Percentiles rank a stretch among this genome's conserved stretches.
Conservation (phyloP, 2,113 vertebrate genomes). For the Crocuta crocuta region DNA sequence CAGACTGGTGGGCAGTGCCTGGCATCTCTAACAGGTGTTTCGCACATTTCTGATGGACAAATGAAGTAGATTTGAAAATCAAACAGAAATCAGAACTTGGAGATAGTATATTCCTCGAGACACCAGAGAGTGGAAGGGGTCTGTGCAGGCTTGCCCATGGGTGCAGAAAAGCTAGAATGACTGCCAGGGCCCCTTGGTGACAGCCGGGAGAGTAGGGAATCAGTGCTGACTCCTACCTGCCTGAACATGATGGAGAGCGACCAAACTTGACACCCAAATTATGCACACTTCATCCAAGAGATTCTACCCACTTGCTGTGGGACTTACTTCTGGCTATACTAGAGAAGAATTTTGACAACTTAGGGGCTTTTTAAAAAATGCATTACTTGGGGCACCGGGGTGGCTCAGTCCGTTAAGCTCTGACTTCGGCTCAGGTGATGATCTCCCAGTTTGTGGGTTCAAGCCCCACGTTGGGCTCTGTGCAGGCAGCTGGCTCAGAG, state of each 20-base stretch:
- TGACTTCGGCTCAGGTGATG: too few relatives aligned
- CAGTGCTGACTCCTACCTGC: neutral
- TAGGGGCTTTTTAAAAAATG: neutral
- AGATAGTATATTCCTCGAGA: neutral
- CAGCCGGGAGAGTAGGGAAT: neutral
- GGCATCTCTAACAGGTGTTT: neutral
- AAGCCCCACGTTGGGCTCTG: too few relatives aligned
- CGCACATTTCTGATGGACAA: neutral
- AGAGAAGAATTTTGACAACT: neutral
- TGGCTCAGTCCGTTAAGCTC: too few relatives aligned
- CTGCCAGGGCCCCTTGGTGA: neutral
- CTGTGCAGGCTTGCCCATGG: rapidly evolving
- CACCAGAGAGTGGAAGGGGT: neutral
- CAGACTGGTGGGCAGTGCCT: neutral
- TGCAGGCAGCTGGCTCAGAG: too few relatives aligned
- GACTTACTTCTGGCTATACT: neutral
- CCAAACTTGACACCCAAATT: neutral
- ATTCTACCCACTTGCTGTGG: neutral
- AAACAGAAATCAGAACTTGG: neutral
- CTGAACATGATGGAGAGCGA: neutral
- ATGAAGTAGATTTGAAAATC: neutral
- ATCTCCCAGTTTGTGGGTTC: too few relatives aligned
- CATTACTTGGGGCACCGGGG: neutral
- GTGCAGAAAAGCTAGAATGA: neutral
- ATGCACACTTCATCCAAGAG: neutral